phyloP scores from a whole-genome alignment of 2,797 vertebrate species.

The Sebastes elongatus region DNA sequence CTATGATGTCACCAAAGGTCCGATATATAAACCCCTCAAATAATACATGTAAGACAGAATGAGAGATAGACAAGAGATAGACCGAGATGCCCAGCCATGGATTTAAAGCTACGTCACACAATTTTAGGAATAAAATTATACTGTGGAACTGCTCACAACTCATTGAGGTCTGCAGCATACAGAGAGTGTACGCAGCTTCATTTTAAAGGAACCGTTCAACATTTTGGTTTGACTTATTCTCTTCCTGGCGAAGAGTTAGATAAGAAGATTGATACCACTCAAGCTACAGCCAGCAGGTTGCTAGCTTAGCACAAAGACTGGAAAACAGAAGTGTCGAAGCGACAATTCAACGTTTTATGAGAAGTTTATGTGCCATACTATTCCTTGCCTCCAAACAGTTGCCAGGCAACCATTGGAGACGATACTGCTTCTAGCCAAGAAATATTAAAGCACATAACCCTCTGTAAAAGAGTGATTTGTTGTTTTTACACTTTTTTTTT shows the following conservation, averaged over 20 bases:
- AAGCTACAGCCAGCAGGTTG: background rate
- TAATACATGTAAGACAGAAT: background rate
- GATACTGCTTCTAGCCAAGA: background rate
- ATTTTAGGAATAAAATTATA: background rate
- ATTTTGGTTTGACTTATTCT: background rate
- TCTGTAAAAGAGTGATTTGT: background rate
- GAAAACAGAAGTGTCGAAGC: background rate
- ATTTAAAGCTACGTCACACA: background rate
- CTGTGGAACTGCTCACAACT: background rate
- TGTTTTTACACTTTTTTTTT: too few species aligned
- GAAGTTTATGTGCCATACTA: too few species aligned
- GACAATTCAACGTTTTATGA: background rate
- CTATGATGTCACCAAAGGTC: background rate
- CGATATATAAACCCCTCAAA: background rate
- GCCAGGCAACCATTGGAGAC: background rate
- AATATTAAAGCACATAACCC: background rate
- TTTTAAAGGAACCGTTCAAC: background rate
- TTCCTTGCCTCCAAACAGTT: background rate
- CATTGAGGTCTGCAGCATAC: background rate
- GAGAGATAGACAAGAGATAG: background rate
- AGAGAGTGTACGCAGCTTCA: background rate
- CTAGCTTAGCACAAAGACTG: background rate
- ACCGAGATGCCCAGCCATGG: background rate
- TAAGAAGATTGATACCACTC: background rate
- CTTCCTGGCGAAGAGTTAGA: rapidly evolving